Base-by-base conservation (phyloP, 2,113 vertebrate genomes). In the human region DNA sequence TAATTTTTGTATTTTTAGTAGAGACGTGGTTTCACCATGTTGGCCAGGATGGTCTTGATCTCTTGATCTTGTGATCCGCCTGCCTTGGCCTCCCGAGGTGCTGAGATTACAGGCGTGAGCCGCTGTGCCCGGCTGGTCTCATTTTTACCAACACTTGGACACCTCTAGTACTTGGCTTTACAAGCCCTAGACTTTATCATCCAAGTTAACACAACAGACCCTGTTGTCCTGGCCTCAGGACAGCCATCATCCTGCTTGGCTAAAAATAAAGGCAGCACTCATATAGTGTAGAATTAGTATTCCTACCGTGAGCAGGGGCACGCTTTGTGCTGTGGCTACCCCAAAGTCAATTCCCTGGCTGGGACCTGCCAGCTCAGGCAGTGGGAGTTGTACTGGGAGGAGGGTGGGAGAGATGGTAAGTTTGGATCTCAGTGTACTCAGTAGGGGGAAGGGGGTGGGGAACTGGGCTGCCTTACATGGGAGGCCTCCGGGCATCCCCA, bases 211-310 rank as follows among this genome's bases (percentile, higher is more conserved):
- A 52, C 64, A 64, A 64, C 43, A 14, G 6, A 8, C 43, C 23
- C 80, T 35, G n/a, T 84, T 76, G 70, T 78, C 75, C 76, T 78
- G 87, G 59, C 90, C 81, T 88, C 80, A 2, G 8, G 89, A 73
- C 87, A 81, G 23, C 64, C 75, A 70, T 66, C 82, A 55, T 83
- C 32, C 61, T 72, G 43, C 61, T 90, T 96, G 66, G 50, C 95
- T 90, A 89, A 95, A 92, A 73, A 96, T 95, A 90, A 97, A 92
- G 90, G 32, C 35, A 17, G 50, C 25, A 50, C 57, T 64, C 82
- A 73, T 52, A 61, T 70, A 84, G 30, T 82, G 66, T 82, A 61
- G 61, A 75, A 38, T 64, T 23, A 55, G 18, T 59, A 45, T 59
- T 90, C 79, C 72, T 66, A 0, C 59, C 55, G 4, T 2, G 40